Conservation (phyloP, 2,113 vertebrate species). For the Trochalopteron elliotii region DNA sequence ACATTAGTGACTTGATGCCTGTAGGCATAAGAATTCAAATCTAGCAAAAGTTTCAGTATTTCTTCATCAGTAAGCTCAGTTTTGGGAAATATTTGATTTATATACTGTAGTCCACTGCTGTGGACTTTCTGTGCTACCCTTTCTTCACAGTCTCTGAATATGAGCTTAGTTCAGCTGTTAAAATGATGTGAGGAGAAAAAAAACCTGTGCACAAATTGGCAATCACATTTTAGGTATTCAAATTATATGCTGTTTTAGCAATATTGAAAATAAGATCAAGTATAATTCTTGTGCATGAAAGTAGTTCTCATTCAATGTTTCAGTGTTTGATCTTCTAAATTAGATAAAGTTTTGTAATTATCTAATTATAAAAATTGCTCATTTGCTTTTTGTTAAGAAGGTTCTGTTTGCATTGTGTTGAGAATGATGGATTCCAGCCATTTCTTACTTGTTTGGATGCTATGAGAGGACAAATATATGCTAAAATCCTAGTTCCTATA, state of each 20-base stretch:
- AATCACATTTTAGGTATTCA: neutral
- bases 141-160: neutral
- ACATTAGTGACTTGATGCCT: neutral
- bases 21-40: neutral
- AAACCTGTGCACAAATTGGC: neutral
- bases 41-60: neutral
- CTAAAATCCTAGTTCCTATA: neutral
- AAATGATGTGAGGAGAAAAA: neutral
- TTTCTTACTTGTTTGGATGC: neutral
- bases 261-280: neutral
- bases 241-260: neutral
- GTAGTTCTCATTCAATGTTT: neutral
- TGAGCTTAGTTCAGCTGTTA: neutral
- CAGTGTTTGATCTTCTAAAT: neutral
- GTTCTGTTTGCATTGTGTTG: neutral
- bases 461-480: neutral
- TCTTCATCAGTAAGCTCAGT: neutral
- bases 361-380: neutral
- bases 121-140: neutral
- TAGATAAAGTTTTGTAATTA: neutral
- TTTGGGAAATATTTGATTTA: neutral
- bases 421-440: neutral
- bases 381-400: neutral
- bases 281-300: neutral
- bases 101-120: neutral